Conservation (phyloP, 2,797 vertebrate genomes). For the Sebastes taczanowskii region DNA sequence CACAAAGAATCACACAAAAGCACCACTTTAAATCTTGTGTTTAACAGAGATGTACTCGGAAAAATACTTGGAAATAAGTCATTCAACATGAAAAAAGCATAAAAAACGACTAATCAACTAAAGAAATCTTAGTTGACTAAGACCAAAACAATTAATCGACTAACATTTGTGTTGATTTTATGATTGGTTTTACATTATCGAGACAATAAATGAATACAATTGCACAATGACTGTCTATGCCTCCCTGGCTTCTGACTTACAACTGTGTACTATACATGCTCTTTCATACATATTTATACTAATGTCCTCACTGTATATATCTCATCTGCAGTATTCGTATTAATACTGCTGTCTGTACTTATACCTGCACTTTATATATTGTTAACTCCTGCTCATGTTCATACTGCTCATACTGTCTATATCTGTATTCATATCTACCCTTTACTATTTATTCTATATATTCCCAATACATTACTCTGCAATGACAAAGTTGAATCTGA, state of each 20-base stretch:
- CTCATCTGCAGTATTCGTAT: too few relatives aligned
- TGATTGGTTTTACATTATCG: background rate
- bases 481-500: background rate
- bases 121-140: too few relatives aligned
- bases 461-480: background rate
- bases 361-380: background rate
- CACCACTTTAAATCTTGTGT: too few relatives aligned
- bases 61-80: too few relatives aligned
- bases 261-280: background rate
- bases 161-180: background rate
- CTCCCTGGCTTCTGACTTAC: background rate
- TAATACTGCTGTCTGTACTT: background rate
- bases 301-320: background rate
- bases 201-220: background rate
- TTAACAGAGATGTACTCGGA: too few relatives aligned
- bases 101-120: too few relatives aligned
- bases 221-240: too few relatives aligned
- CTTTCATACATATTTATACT: background rate
- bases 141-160: too few relatives aligned
- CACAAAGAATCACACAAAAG: too few relatives aligned
- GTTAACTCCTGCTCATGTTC: background rate
- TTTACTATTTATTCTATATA: background rate
- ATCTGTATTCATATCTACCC: background rate
- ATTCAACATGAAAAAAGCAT: too few relatives aligned
- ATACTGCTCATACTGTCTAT: background rate